These are phyloP conservation scores for Brachionus rotundiformis DNA, from an alignment of 1,140 invertebrate species.

Conservation along the genomic window DNA sequence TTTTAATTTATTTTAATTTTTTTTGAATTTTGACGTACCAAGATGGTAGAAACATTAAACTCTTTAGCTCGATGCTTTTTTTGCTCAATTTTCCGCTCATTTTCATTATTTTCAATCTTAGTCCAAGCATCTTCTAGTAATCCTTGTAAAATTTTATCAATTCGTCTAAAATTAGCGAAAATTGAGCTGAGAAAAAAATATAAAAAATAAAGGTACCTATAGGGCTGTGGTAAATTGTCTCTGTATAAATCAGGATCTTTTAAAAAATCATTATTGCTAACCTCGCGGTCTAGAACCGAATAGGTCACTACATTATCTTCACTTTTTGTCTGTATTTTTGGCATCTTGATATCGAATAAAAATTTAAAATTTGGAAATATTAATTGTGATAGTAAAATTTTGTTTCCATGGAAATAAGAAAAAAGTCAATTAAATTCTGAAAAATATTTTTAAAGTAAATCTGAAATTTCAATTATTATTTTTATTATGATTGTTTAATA, in stretches of 20 bases:
- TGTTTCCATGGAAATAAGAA: neutral
- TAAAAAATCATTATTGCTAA: slow-evolving; percentile 23
- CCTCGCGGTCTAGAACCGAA: slow-evolving; percentile 34
- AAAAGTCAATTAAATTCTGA: neutral
- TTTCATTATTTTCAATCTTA: slow-evolving; percentile 20
- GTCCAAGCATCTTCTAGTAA: slow-evolving; percentile 20
- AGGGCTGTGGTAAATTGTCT: slow-evolving; percentile 28
- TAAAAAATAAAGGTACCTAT: too few relatives aligned
- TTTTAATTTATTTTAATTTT: too few relatives aligned
- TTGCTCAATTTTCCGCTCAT: slow-evolving; percentile 19
- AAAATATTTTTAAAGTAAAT: neutral
- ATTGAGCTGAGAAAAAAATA: neutral
- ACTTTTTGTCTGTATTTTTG: neutral
- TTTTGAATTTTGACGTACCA: too few relatives aligned
- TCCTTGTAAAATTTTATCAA: slow-evolving; percentile 35
- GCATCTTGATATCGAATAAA: slow-evolving; percentile 17
- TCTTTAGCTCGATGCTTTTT: slow-evolving; percentile 16
- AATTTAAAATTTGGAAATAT: neutral
- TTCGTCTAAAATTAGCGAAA: neutral
- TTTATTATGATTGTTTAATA: neutral
- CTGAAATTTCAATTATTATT: neutral
- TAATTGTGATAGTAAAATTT: neutral
- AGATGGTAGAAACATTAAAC: neutral
- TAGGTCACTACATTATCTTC: slow-evolving; percentile 26
- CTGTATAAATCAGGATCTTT: neutral